Base-by-base conservation (phyloP, 1,140 invertebrate genomes). In the Yoshiicerus persimilis region DNA sequence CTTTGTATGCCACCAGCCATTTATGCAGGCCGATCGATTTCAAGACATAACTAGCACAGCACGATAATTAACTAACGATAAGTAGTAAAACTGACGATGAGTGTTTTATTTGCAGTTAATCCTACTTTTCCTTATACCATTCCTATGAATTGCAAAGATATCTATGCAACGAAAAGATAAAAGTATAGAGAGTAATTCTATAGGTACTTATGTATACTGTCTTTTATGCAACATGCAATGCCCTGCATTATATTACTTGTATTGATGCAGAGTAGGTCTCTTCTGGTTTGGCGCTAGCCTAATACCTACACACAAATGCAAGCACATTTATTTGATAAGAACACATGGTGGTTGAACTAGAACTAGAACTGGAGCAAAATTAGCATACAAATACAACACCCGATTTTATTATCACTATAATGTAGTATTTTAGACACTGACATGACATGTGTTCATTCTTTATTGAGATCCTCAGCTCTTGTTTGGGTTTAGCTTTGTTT, bases 341-440 rank as follows among this genome's bases (percentile, higher is more conserved):
- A 80, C 75, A 80, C 75, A 36, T 80, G 66, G 10, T 80, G 75
- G 75, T n/a, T 80, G 75, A 80, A 80, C 75, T 80, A 80, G 75
- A 80, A 80, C 75, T 80, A 80, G 75, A 70, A 70, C 66, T 70
- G 25, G 66, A 80, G 75, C 75, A 80, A 80, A 80, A 80, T 80
- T 80, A 80, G 75, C 75, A 80, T 80, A 80, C 34, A 80, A 80
- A 80, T 80, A 80, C 75, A 36, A 32, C 75, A 80, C 34, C 32
- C 34, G 75, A 80, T 80, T 80, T 80, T 80, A 80, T 34, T 80
- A 32, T 20, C 75, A 30, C 27, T 80, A 80, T 80, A 80, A 56
- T 36, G 75, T 34, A 30, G 23, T 66, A n/a, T 77, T 77, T 34
- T 77, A 77, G 70, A 34, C 32, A 66, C 23, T 27, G 11, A 30